phyloP scores from a whole-genome alignment of 2,113 vertebrate genomes.

The Aspidoscelis tigris region DNA sequence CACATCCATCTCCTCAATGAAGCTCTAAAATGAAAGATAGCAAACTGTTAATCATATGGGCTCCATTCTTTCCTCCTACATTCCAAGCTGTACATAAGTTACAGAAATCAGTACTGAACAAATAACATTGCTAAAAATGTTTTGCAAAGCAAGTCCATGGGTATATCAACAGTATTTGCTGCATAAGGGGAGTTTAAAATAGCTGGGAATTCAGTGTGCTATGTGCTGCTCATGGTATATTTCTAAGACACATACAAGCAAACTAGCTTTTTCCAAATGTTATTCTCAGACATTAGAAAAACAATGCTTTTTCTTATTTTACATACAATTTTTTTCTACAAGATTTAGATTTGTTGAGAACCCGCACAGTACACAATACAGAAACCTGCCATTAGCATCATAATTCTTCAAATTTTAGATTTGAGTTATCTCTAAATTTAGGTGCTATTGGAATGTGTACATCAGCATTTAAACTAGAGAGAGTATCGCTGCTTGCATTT shows the following conservation, averaged over 20 bases:
- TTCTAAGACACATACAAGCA: not conserved
- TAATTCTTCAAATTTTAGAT: too few species aligned
- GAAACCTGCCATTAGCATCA: too few species aligned
- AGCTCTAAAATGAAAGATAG: constrained; percentile 72
- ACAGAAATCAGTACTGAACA: not conserved
- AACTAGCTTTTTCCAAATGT: not conserved
- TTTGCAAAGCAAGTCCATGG: too few species aligned
- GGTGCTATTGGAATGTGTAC: not conserved
- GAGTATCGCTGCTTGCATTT: not conserved
- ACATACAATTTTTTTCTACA: too few species aligned
- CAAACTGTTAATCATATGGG: constrained; percentile 25
- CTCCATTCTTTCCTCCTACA: not conserved
- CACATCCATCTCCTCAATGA: constrained; percentile 83
- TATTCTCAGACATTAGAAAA: too few species aligned
- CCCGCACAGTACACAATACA: too few species aligned
- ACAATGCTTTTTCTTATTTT: too few species aligned
- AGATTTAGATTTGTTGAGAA: too few species aligned
- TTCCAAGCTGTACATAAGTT: not conserved
- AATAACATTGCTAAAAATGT: not conserved
- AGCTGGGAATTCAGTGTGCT: not conserved
- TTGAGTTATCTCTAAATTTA: not conserved
- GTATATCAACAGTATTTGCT: not conserved
- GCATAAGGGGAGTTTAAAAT: not conserved
- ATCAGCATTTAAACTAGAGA: not conserved
- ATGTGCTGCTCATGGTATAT: too few species aligned